A percentile compares a stretch with the other conserved stretches of the same genome.
phyloP scores from a whole-genome alignment of 92 coral and sea anemone species.

The Palythoa heliodiscus region DNA sequence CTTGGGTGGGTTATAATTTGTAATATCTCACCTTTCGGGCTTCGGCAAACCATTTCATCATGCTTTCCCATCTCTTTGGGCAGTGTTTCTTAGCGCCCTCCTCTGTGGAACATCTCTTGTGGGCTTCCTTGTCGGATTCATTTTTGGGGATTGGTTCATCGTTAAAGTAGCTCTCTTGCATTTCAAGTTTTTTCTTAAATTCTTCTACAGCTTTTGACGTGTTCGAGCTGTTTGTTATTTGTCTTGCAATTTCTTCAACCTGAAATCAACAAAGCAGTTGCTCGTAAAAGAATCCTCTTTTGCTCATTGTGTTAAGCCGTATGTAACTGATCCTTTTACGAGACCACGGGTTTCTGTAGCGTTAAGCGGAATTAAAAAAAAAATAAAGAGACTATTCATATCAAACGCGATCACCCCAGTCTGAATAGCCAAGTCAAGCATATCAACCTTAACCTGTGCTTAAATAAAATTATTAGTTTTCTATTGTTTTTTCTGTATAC shows the following conservation, averaged over 20 bases:
- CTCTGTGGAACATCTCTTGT: constrained; percentile 61
- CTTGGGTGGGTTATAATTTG: not conserved
- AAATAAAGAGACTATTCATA: no score
- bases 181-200: constrained; percentile 68
- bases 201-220: constrained; percentile 66
- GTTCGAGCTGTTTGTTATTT: constrained; percentile 59
- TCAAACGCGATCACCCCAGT: no score
- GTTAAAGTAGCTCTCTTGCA: constrained; percentile 71
- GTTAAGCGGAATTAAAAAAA: no score
- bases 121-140: constrained; percentile 81
- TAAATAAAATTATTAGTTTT: no score
- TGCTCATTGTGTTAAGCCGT: not conserved
- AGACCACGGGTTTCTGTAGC: no score
- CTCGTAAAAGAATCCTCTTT: not conserved
- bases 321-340: no score
- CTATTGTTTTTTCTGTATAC: no score
- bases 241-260: constrained; percentile 79
- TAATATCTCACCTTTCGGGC: constrained; percentile 71
- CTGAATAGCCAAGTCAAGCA: no score
- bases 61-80: constrained; percentile 86
- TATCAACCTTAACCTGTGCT: no score
- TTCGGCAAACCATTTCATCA: constrained; percentile 83
- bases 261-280: constrained; percentile 15
- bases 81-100: constrained; percentile 85
- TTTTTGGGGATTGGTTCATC: constrained; percentile 80